Evolutionary conservation across 2,888 invertebrate genomes (phyloP).

Genomic region (Incurvaria masculella): DNA sequence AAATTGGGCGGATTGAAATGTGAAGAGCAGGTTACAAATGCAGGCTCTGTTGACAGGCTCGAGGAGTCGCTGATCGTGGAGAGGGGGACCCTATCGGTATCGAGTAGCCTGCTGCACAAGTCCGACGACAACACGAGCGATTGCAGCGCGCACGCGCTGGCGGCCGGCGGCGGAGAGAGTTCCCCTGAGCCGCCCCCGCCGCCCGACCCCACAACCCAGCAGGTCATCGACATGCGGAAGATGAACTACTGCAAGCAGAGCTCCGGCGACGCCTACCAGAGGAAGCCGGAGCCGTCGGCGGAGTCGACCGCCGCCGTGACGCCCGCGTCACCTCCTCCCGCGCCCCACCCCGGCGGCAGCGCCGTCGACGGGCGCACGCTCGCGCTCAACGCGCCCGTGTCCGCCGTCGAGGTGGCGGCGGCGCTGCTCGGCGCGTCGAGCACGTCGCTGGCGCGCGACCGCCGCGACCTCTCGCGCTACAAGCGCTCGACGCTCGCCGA

Average conservation of each 20-base stretch:
- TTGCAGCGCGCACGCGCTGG: conserved; percentile 22
- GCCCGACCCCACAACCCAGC: neutral
- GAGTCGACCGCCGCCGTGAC: neutral
- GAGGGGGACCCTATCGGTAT: conserved; percentile 6
- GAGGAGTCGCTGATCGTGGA: conserved; percentile 60
- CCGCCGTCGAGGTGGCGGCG: conserved; percentile 49
- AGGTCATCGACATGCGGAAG: neutral
- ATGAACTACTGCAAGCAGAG: neutral
- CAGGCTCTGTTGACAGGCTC: no score
- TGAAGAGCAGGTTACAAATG: no score
- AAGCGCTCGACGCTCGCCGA: conserved; percentile 31
- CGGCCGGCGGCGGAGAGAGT: conserved; percentile 7
- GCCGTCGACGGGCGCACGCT: neutral
- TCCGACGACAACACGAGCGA: conserved; percentile 17
- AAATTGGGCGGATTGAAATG: no score
- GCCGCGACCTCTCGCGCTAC: conserved; percentile 26
- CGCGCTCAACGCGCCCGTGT: conserved; percentile 41
- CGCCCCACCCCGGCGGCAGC: neutral
- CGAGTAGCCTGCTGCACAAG: conserved; percentile 7
- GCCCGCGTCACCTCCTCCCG: neutral
- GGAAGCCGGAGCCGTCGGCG: neutral
- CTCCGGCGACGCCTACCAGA: neutral
- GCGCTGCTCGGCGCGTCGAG: conserved; percentile 51
- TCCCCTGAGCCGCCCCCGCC: neutral
- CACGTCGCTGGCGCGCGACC: conserved; percentile 29